Evolutionary conservation across 92 coral and sea anemone genomes (phyloP).

Genomic region (Palythoa grandiflora): DNA sequence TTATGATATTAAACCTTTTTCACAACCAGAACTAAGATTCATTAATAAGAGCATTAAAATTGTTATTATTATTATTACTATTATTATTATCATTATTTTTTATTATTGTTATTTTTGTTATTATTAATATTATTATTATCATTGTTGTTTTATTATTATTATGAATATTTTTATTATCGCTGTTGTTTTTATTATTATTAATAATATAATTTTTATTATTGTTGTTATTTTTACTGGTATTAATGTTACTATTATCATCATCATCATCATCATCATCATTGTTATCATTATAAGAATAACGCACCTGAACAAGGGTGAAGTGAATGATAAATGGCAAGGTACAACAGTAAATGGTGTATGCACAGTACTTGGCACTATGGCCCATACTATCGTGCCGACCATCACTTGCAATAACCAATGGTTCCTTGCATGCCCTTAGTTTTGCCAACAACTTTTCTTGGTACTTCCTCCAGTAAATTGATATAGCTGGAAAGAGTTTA

Average conservation of each 20-base stretch:
- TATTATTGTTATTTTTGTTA: no score
- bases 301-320: conserved; percentile 76
- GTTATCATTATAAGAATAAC: background rate
- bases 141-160: no score
- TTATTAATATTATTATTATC: no score
- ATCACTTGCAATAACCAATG: conserved; percentile 67
- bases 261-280: no score
- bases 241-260: background rate
- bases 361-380: conserved; percentile 71
- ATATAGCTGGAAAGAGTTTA: conserved; percentile 58
- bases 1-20: no score
- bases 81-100: no score
- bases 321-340: conserved; percentile 56
- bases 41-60: no score
- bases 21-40: no score
- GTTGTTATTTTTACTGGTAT: background rate
- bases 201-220: background rate
- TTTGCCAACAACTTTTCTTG: conserved; percentile 17
- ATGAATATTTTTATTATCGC: no score
- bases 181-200: no score
- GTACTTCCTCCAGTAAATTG: conserved; percentile 54
- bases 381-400: conserved; percentile 77
- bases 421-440: conserved; percentile 23
- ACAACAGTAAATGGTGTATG: conserved; percentile 64
- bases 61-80: no score